Evolutionary conservation across 2,113 vertebrate species (phyloP), one percentile per base, ranked within the genome.

Genomic region (Heteronetta atricapilla): DNA sequence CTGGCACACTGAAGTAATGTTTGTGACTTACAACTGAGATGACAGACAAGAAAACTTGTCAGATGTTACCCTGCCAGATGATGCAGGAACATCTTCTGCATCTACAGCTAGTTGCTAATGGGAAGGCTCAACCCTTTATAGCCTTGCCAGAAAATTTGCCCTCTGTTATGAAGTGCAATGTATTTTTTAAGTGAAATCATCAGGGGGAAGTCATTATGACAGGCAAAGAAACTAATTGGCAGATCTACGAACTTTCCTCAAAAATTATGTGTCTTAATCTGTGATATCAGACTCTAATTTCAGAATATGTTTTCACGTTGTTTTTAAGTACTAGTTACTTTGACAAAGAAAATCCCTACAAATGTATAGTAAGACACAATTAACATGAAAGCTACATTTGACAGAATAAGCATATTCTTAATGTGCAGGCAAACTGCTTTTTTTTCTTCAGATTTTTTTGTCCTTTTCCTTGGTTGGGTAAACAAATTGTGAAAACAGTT

Each of bases 401-500:
- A 50, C n/a, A 75, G 48, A 85, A 78, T 36, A 34, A 79, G 40
- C 23, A 28, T 79, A 20, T 79, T 91, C 46, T 50, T 55, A 75
- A 23, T 75, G 62, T 60, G 42, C 25, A 86, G 62, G 53, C 62
- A 82, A 76, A 68, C n/a, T 36, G 25, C 13, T 67, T 5, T 64
- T 40, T 23, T 66, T 33, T 20, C 28, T 73, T 31, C 12, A 23
- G 5, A 29, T 48, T 36, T 73, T 82, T 82, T 22, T 52, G 18
- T 68, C 40, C 36, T 68, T 40, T 75, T 89, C 77, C 36, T 48
- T 56, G 74, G 14, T 5, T 31, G n/a, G 23, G 11, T 81, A 78
- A 94, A 89, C 38, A 58, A 28, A 76, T 10, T 8, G 22, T 79
- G 62, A 88, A 60, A 93, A 88, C 22, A 18, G 58, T 82, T 93